phyloP scores from a whole-genome alignment of 2,888 invertebrate genomes.

The Eupithecia insigniata region DNA sequence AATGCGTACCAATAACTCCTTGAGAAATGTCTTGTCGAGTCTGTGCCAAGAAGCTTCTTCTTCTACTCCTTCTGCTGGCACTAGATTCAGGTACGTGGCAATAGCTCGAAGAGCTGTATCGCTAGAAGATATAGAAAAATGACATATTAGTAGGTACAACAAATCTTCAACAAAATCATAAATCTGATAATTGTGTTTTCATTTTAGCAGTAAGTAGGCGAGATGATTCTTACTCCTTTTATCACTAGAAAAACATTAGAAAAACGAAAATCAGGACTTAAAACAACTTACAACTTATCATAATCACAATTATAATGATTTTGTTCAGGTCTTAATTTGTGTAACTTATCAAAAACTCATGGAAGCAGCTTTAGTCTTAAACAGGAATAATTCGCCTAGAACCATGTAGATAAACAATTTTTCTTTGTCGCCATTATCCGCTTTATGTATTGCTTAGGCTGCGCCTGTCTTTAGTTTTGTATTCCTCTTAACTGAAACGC shows the following conservation, averaged over 20 bases:
- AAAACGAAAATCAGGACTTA: neutral
- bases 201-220: neutral
- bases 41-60: conserved; percentile 89
- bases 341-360: neutral
- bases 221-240: neutral
- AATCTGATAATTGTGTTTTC: neutral
- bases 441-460: neutral
- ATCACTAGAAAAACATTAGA: neutral
- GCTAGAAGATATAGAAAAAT: conserved; percentile 62
- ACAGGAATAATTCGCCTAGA: too few species aligned
- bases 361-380: neutral
- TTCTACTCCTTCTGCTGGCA: conserved; percentile 90
- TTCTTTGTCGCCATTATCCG: neutral
- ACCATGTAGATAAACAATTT: too few species aligned
- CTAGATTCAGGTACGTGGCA: conserved; percentile 93
- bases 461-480: neutral
- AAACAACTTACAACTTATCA: too few species aligned
- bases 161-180: neutral
- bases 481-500: neutral
- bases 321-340: too few species aligned
- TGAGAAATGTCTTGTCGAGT: conserved; percentile 91
- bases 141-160: neutral
- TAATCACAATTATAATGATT: too few species aligned
- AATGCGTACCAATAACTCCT: conserved; percentile 89
- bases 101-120: conserved; percentile 91